phyloP scores from a whole-genome alignment of 1,140 invertebrate species.

The Aphelenchoides avenae region DNA sequence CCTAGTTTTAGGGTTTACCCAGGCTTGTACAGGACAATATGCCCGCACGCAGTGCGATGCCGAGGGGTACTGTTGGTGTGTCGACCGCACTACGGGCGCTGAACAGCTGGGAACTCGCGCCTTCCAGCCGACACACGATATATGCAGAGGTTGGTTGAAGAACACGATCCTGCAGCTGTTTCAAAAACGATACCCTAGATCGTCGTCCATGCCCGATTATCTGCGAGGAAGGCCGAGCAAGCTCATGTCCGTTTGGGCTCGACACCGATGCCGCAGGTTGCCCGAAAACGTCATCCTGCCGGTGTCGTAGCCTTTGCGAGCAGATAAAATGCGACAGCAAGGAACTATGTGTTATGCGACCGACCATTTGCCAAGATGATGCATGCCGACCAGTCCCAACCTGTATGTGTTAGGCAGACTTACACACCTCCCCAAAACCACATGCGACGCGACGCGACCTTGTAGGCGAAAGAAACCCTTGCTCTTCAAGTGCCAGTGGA shows the following conservation, averaged over 20 bases:
- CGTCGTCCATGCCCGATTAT: slow-evolving; percentile 36
- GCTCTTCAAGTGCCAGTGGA: slow-evolving; percentile 1
- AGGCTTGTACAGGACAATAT: slow-evolving; percentile 22
- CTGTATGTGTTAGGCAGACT: too few relatives aligned
- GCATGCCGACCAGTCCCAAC: slow-evolving; percentile 39
- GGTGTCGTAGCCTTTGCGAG: slow-evolving; percentile 43
- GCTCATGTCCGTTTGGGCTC: slow-evolving; percentile 42
- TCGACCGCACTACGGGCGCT: slow-evolving; percentile 27
- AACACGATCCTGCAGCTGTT: background rate
- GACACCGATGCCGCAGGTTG: slow-evolving; percentile 37
- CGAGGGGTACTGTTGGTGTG: slow-evolving; percentile 33
- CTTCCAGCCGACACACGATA: slow-evolving; percentile 3
- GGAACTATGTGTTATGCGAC: slow-evolving; percentile 27
- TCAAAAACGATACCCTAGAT: slow-evolving; percentile 6
- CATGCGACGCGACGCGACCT: too few relatives aligned
- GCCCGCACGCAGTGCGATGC: slow-evolving; percentile 27
- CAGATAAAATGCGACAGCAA: slow-evolving; percentile 30
- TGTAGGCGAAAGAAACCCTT: slow-evolving; percentile 15
- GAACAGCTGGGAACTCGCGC: slow-evolving; percentile 33
- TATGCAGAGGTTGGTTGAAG: slow-evolving; percentile 8
- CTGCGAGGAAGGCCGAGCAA: slow-evolving; percentile 21
- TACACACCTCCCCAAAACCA: too few relatives aligned
- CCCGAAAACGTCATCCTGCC: slow-evolving; percentile 35
- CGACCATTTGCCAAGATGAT: slow-evolving; percentile 26
- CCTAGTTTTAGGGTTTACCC: too few relatives aligned